Evolutionary conservation across 2,888 invertebrate genomes (phyloP), one percentile per base, ranked within the genome.

Genomic region (Phymatocera aterrima): DNA sequence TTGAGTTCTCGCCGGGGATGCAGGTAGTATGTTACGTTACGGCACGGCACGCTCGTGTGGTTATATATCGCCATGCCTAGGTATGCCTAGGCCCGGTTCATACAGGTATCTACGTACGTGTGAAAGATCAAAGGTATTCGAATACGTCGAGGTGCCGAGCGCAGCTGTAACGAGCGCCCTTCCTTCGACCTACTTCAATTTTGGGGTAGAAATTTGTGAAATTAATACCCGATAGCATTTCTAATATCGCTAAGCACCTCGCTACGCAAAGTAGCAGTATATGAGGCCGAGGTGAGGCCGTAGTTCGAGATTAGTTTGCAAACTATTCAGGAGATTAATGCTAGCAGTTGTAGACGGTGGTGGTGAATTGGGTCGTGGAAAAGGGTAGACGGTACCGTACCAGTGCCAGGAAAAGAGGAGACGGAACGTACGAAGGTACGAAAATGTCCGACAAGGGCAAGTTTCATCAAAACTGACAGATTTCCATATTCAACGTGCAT

Each of bases 221-320:
- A 68, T 68, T 68, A 68, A 40, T 46, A 68, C 68, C 28, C 51
- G 72, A 51, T 46, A 51, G 34, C 48, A 51, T 72, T 51, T 72
- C 48, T 48, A 51, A 34, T 34, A 72, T 51, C 31, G 34, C 48
- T 48, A 43, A 48, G 70, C 43, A 70, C 51, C 48, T 51, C 40
- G 4, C 48, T 51, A 70, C n/a, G 31, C 46, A 70, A 51, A 31
- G 70, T 70, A 72, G 18, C 72, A 24, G 72, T 48, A 68, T 68
- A 68, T 46, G 15, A 68, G 70, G 31, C 51, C 37, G n/a, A 43
- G 21, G 24, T 3, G 28, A 8, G 60, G 70, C 37, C 24, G 78
- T 72, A 82, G 78, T 82, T 81, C 82, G 78, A 79, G 79, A 83
- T 82, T 81, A 81, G 82, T 83, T 83, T 77, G 48, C 72, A 80